Evolutionary conservation across 2,888 invertebrate genomes (phyloP), one percentile per base, ranked within the genome.

Genomic region (Leptodirus hochenwartii): DNA sequence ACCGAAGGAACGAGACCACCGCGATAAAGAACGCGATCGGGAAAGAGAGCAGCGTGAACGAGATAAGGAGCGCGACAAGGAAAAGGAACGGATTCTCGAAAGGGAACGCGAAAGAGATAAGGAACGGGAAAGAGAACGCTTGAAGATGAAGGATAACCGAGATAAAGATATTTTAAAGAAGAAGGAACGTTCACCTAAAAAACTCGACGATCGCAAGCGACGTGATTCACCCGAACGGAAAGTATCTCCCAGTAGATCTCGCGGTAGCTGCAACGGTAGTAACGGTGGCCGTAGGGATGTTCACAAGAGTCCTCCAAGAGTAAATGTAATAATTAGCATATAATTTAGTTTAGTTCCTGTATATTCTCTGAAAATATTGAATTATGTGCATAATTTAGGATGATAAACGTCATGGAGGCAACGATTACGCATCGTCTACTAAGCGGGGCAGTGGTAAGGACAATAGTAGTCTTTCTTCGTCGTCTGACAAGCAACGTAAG

Each of bases 61-160:
- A 22, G 54, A 55, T 37, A 43, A 43, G 13, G 56, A 58, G 41
- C 43, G 49, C 4, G 64, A 64, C 22, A 59, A 56, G 40, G 66
- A 66, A 16, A 51, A 51, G 29, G 46, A 56, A 36, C 60, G 61
- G 24, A 66, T 66, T 28, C 52, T 61, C 22, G 54, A 53, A 24
- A 59, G 57, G 43, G 62, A 66, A 28, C 62, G 62, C 33, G 58
- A 62, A 43, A 40, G 58, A 51, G 41, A 48, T 33, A 41, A 44
- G 32, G 44, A 41, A 36, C 38, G 45, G 9, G 62, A 60, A 17
- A 60, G 59, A 40, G 62, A 64, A n/a, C n/a, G n/a, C n/a, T n/a
- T n/a, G n/a, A n/a, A n/a, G n/a, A n/a, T 20, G 24, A 36, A 35
- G 31, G 33, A 20, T 20, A 51, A 22, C 20, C 40, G 47, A 12